Base-by-base conservation (phyloP, 2,113 vertebrate species). In the Notothenia rossii region DNA sequence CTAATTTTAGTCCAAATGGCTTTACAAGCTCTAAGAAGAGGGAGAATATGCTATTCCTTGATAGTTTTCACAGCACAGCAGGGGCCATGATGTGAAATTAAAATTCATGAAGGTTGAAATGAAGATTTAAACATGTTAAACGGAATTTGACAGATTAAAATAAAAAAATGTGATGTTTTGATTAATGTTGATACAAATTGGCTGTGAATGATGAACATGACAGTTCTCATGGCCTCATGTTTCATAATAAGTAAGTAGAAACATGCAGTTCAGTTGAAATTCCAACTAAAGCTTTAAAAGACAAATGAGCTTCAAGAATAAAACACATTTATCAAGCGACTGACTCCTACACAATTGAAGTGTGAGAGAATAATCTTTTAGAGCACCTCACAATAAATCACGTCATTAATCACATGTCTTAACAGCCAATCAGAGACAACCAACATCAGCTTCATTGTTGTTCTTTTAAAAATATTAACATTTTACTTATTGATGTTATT, bases 1-100 rank as follows among this genome's bases (percentile, higher is more conserved):
- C 67, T 74, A 62, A 71, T 66, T 85, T 73, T 43, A 62, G 25
- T 70, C 46, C 20, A 82, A 88, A 77, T 81, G 51, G 51, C 70
- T 77, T 81, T 71, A 75, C 65, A 62, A 60, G 65, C 62, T 54
- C 49, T 29, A 25, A 51, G 22, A 81, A 70, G 54, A 77, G n/a
- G 51, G 56, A 50, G 51, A 72, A 65, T 70, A 45, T 64, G 36
- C 43, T 55, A n/a, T 20, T 58, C 43, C 18, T 7, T 70, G 50
- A 72, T 56, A 54, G 58, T 59, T 76, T 56, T 67, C 63, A 64
- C 62, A 68, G 20, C 18, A 46, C 15, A 18, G 70, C 36, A 20
- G 40, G 43, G 67, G 67, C 50, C 18, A 17, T 69, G 69, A 60
- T 51, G 51, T 25, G 50, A 65, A 77, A 80, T 36, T 14, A 55